Evolutionary conservation across 2,113 vertebrate species (phyloP).

Genomic region (Hystrix brachyura): DNA sequence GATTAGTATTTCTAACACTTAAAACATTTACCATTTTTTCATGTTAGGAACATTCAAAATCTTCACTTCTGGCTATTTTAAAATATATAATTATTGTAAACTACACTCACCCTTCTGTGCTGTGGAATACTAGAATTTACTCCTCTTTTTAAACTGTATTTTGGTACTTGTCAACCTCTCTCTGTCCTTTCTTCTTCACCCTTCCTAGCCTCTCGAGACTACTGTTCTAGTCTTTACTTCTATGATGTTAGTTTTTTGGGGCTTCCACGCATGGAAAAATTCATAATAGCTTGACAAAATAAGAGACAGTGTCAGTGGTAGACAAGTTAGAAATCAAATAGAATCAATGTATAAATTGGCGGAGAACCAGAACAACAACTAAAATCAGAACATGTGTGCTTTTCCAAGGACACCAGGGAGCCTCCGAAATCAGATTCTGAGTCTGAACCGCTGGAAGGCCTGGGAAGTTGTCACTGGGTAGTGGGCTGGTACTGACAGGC

Average conservation of each 20-base stretch:
- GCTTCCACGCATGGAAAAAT: background rate
- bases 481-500: background rate
- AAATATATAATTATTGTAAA: background rate
- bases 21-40: background rate
- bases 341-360: background rate
- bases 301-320: background rate
- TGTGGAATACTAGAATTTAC: background rate
- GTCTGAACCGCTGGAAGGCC: background rate
- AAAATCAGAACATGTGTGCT: background rate
- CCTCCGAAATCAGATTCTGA: background rate
- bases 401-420: background rate
- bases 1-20: background rate
- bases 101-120: background rate
- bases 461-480: background rate
- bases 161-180: background rate
- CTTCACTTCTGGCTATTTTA: background rate
- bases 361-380: conserved; percentile 11
- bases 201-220: background rate
- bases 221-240: background rate
- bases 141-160: background rate
- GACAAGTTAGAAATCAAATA: conserved; percentile 36
- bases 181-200: background rate
- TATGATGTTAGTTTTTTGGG: background rate
- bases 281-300: background rate
- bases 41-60: background rate